These are phyloP conservation scores for Mystacides longicornis DNA, from an alignment of 2,888 invertebrate genomes.

Conservation along the genomic window DNA sequence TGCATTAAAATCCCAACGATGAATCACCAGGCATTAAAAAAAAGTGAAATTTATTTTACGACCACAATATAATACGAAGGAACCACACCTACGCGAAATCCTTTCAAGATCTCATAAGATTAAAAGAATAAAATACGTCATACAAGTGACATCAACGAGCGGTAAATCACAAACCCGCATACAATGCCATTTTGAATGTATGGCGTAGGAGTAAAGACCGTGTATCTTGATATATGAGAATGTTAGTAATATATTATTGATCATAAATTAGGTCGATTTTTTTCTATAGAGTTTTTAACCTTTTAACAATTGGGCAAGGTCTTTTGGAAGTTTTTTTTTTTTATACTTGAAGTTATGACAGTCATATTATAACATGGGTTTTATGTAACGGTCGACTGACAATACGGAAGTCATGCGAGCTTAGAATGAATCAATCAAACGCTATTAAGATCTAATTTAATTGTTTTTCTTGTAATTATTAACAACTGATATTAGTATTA, in stretches of 20 bases:
- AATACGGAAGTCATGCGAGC: not conserved
- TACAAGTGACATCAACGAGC: not conserved
- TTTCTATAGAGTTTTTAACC: not conserved
- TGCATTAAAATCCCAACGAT: no score
- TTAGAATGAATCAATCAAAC: no score
- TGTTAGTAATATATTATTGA: not conserved
- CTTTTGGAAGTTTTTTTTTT: no score
- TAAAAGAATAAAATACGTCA: not conserved
- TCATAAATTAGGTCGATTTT: constrained; percentile 14
- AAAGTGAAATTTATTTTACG: no score
- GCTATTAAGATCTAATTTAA: no score
- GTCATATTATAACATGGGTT: no score
- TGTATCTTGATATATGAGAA: constrained; percentile 3
- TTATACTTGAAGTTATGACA: no score
- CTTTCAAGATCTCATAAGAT: not conserved
- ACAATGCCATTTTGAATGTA: not conserved
- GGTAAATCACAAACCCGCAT: not conserved
- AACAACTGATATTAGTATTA: no score
- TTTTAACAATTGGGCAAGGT: not conserved
- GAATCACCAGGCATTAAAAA: no score
- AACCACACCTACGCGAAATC: no score
- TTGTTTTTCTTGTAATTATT: no score
- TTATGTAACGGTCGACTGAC: not conserved
- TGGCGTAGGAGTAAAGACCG: not conserved
- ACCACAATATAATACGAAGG: no score